Conservation (phyloP, 2,888 invertebrate genomes). For the Aelia acuminata region DNA sequence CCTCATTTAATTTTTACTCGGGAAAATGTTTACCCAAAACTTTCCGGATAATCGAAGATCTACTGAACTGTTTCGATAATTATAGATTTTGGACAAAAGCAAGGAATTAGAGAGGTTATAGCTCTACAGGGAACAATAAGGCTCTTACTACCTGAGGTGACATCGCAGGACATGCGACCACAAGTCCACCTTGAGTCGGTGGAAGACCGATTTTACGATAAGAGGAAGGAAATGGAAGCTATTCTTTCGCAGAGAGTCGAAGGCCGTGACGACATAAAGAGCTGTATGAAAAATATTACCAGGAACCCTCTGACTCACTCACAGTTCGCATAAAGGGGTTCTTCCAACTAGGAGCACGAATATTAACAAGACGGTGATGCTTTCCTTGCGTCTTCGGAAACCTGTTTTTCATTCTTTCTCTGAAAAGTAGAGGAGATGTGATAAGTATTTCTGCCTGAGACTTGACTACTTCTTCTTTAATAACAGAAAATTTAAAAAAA, state of each 20-base stretch:
- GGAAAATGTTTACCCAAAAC: too few species aligned
- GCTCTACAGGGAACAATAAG: too few species aligned
- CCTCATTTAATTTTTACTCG: too few species aligned
- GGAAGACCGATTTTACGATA: constrained; percentile 3
- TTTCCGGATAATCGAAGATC: too few species aligned
- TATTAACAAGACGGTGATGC: background rate
- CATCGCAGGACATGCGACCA: background rate
- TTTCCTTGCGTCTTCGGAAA: background rate
- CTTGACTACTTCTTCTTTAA: too few species aligned
- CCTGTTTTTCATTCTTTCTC: background rate
- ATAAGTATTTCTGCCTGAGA: background rate
- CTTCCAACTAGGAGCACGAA: background rate
- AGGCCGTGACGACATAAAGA: background rate
- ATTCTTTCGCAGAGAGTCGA: background rate
- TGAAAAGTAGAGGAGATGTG: background rate
- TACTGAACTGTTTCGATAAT: too few species aligned
- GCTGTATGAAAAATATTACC: background rate
- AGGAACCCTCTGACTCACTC: constrained; percentile 6
- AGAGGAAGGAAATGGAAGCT: constrained; percentile 9
- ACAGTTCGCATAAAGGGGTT: background rate
- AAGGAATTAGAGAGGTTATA: too few species aligned
- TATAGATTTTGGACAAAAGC: too few species aligned
- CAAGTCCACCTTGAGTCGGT: background rate
- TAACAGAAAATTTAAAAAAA: too few species aligned
- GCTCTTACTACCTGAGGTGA: background rate